A percentile compares a stretch with the other conserved stretches of the same genome.
phyloP scores from a whole-genome alignment of 2,797 vertebrate species.

The Scyliorhinus canicula region DNA sequence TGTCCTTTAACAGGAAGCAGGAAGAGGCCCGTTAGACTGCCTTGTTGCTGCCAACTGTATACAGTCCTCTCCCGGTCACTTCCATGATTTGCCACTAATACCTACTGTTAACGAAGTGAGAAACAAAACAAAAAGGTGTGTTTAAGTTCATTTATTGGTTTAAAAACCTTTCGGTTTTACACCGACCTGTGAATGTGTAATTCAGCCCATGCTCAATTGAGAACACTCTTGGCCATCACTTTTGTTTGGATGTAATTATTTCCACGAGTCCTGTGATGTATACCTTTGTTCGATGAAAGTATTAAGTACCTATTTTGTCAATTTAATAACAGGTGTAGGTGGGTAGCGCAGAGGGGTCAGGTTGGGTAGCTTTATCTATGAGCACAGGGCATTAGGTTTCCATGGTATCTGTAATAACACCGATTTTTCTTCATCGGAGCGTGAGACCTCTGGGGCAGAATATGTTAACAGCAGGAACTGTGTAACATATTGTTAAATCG shows the following conservation, averaged over 20 bases:
- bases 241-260: not conserved
- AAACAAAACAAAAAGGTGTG: not conserved
- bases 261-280: not conserved
- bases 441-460: not conserved
- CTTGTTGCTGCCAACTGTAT: not conserved
- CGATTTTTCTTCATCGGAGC: not conserved
- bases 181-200: not conserved
- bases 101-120: not conserved
- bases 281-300: not conserved
- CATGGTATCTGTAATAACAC: not conserved
- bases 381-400: not conserved
- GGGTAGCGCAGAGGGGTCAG: not conserved
- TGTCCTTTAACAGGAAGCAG: not conserved
- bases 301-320: not conserved
- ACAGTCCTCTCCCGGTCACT: not conserved
- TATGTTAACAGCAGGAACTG: not conserved
- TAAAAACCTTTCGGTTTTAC: too few species aligned
- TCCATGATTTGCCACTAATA: not conserved
- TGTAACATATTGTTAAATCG: too few species aligned
- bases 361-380: not conserved
- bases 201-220: not conserved
- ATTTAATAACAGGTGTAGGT: not conserved
- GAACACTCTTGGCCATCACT: not conserved
- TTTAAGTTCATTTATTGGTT: not conserved
- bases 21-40: not conserved